These are phyloP conservation scores for Thryonomys swinderianus DNA, from an alignment of 2,113 vertebrate species.

Conservation along the genomic window DNA sequence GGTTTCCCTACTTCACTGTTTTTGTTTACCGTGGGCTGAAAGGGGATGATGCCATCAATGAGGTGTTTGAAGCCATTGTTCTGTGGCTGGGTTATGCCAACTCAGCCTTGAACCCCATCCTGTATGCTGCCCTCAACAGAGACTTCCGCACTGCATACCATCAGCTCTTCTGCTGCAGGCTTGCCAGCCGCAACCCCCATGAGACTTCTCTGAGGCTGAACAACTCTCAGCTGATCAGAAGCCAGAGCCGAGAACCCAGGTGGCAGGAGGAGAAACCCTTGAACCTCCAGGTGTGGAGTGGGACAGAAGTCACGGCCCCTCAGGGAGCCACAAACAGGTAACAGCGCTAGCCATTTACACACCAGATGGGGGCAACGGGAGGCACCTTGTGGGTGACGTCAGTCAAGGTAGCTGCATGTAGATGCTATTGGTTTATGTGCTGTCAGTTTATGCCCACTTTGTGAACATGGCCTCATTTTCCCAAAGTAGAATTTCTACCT, in stretches of 20 bases:
- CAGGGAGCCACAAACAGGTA: constrained; percentile 84
- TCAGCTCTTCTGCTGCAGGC: constrained; percentile 89
- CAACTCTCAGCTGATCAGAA: constrained; percentile 73
- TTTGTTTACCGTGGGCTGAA: constrained; percentile 90
- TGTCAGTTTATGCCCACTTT: background rate
- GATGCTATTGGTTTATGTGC: background rate
- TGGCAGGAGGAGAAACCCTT: constrained; percentile 81
- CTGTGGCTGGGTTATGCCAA: constrained; percentile 96
- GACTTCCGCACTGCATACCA: constrained; percentile 94
- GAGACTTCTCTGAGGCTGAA: constrained; percentile 37
- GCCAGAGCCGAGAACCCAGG: constrained; percentile 65
- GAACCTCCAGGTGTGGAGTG: constrained; percentile 80
- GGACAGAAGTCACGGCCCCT: constrained; percentile 55
- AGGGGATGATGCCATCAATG: constrained; percentile 78
- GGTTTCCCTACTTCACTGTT: constrained; percentile 96
- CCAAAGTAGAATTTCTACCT: background rate
- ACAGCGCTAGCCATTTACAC: background rate
- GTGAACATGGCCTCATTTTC: background rate
- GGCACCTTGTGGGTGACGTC: background rate
- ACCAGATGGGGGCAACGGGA: rapidly evolving
- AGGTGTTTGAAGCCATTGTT: constrained; percentile 83
- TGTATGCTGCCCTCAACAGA: constrained; percentile 94
- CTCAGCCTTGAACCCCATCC: constrained; percentile 95
- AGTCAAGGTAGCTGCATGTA: rapidly evolving
- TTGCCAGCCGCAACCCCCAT: background rate